Evolutionary conservation across 2,797 vertebrate species (phyloP).

Genomic region (Melanotaenia boesemani): DNA sequence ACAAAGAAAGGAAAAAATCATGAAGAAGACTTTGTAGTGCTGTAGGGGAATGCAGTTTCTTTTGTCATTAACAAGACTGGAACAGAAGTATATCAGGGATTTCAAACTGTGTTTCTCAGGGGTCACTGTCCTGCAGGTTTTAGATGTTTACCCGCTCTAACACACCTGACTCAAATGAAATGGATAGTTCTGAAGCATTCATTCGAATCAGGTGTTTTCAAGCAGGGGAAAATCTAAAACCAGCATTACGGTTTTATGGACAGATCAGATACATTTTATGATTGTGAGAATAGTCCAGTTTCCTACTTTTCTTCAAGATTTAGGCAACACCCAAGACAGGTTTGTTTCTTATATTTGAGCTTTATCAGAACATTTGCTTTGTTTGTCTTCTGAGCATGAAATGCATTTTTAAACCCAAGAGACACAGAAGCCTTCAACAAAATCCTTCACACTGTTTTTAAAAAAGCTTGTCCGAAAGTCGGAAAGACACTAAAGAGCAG

Average conservation of each 20-base stretch:
- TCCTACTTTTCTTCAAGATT: background rate
- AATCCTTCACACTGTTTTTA: constrained; percentile 3
- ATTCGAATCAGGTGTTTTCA: no score
- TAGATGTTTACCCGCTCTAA: no score
- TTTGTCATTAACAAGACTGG: background rate
- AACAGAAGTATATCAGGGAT: background rate
- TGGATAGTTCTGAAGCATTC: no score
- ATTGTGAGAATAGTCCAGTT: background rate
- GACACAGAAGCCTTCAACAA: background rate
- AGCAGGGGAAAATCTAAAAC: no score
- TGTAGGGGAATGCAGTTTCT: background rate
- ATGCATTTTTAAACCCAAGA: background rate
- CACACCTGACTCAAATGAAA: no score
- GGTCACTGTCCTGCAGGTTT: no score
- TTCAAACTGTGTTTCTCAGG: no score
- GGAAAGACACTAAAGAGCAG: constrained; percentile 28
- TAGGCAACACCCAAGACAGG: background rate
- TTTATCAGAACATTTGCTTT: background rate
- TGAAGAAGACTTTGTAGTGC: background rate
- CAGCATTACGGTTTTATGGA: background rate
- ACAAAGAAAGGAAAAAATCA: background rate
- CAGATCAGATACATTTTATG: background rate
- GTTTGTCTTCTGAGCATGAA: constrained; percentile 1
- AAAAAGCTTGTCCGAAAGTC: constrained; percentile 17
- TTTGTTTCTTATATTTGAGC: background rate